phyloP scores from a whole-genome alignment of 2,113 vertebrate species.

The Cettia cetti region DNA sequence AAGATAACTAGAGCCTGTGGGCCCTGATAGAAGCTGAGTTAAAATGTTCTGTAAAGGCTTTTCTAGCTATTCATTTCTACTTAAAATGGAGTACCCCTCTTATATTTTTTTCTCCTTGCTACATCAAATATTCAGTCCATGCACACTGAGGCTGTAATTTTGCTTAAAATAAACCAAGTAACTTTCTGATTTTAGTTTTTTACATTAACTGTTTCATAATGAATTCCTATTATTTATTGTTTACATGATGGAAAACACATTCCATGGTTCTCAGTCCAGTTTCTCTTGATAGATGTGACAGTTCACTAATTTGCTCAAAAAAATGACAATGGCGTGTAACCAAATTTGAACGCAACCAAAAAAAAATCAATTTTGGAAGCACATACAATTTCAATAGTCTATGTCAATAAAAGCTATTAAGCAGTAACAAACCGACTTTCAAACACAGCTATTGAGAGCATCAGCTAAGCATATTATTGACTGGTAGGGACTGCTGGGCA shows the following conservation, averaged over 20 bases:
- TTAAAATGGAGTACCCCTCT: neutral
- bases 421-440: neutral
- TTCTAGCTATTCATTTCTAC: neutral
- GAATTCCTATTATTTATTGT: neutral
- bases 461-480: neutral
- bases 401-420: slow-evolving; percentile 20
- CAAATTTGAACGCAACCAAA: neutral
- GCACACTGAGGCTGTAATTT: neutral
- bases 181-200: neutral
- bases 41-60: neutral
- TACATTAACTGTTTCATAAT: neutral
- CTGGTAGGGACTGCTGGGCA: neutral
- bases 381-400: neutral
- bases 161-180: neutral
- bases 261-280: neutral
- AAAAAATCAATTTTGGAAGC: neutral
- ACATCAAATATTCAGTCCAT: neutral
- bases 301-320: neutral
- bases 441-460: neutral
- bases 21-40: neutral
- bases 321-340: neutral
- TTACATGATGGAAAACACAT: neutral
- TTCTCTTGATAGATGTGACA: neutral
- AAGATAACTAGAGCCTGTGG: neutral
- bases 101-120: neutral